phyloP scores from a whole-genome alignment of 2,888 invertebrate species.

The Encarsia formosa region DNA sequence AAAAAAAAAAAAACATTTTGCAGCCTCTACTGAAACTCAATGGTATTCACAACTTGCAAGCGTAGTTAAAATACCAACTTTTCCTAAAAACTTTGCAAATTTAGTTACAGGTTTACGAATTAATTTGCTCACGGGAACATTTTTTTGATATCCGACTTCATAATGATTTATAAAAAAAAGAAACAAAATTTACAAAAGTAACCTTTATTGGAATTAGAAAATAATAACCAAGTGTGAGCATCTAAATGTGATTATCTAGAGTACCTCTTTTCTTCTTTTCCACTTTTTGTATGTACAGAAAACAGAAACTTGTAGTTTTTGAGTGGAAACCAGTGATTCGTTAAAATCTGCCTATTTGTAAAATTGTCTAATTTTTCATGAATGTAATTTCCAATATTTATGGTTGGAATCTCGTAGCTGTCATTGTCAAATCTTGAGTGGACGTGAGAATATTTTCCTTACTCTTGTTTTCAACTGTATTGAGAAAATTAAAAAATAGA shows the following conservation, averaged over 20 bases:
- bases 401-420: too few relatives aligned
- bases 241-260: neutral
- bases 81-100: conserved; percentile 1
- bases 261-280: conserved; percentile 2
- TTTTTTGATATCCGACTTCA: neutral
- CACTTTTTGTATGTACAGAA: neutral
- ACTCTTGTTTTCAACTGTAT: too few relatives aligned
- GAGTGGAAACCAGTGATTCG: conserved; percentile 1
- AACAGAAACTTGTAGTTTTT: conserved; percentile 3
- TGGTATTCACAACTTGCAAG: too few relatives aligned
- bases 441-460: too few relatives aligned
- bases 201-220: conserved; percentile 1
- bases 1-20: too few relatives aligned
- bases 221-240: neutral
- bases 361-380: neutral
- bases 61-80: neutral
- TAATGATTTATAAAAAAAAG: neutral
- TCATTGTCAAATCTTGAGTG: too few relatives aligned
- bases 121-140: conserved; percentile 5
- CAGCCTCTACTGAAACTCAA: too few relatives aligned
- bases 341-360: neutral
- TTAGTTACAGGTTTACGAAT: conserved; percentile 1
- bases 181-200: conserved; percentile 8
- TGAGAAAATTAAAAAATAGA: too few relatives aligned
- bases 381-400: neutral